phyloP scores from a whole-genome alignment of 1,140 invertebrate species.

The Acromyrmex heyeri region DNA sequence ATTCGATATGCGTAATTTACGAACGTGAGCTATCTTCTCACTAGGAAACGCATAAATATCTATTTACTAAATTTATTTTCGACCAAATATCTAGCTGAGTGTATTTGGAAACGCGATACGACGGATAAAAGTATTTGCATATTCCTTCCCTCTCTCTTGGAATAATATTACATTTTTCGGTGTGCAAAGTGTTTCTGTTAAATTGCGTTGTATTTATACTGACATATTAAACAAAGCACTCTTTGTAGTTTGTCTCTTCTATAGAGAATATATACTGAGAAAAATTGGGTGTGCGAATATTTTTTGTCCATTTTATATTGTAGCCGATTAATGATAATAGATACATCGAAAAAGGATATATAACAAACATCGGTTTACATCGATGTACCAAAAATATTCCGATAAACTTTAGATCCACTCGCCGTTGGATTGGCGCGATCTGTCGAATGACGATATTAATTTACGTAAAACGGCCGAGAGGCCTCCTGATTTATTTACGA shows the following conservation, averaged over 20 bases:
- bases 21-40: background rate
- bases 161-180: background rate
- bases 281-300: background rate
- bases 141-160: background rate
- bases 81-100: background rate
- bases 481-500: conserved; percentile 37
- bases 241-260: background rate
- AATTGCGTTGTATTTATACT: background rate
- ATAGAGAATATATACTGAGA: background rate
- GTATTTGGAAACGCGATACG: background rate
- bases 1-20: conserved; percentile 29
- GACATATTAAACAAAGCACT: background rate
- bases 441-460: conserved; percentile 24
- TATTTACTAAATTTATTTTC: background rate
- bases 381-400: background rate
- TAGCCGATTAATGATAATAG: background rate
- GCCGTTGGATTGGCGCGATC: background rate
- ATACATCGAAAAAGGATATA: background rate
- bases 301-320: background rate
- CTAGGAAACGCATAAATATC: background rate
- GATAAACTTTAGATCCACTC: background rate
- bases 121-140: background rate
- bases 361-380: background rate
- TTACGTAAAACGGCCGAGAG: conserved; percentile 33
- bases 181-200: background rate